A percentile compares a stretch with the other conserved stretches of the same genome.
Conservation (phyloP, 2,113 vertebrate species). For the Orientallactaga bullata region DNA sequence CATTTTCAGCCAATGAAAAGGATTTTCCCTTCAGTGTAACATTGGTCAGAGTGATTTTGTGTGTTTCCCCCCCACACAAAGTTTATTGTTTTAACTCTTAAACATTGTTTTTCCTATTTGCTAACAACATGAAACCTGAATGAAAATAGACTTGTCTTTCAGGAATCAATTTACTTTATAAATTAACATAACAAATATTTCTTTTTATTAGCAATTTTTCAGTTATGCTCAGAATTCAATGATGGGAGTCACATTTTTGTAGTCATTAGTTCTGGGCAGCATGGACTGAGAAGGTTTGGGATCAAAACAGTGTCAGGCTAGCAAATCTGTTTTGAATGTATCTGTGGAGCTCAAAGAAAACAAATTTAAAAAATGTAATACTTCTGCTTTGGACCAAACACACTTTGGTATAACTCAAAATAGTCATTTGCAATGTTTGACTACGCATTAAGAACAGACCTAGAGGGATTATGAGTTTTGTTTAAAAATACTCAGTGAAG, state of each 20-base stretch:
- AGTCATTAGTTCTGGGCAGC: rapidly evolving
- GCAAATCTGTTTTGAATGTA: neutral
- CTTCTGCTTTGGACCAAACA: neutral
- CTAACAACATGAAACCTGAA: neutral
- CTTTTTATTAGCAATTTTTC: neutral
- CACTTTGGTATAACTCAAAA: slow-evolving; percentile 36
- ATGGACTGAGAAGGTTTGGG: neutral
- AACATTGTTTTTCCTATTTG: neutral
- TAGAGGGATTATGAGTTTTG: neutral
- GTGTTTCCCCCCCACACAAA: neutral
- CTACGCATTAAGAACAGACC: slow-evolving; percentile 7
- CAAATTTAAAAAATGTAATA: neutral
- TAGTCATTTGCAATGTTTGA: neutral
- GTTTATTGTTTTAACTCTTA: slow-evolving; percentile 36
- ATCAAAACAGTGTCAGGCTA: neutral
- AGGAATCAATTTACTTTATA: slow-evolving; percentile 17
- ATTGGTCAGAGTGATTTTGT: slow-evolving; percentile 6
- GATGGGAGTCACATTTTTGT: neutral
- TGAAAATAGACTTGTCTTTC: slow-evolving; percentile 11
- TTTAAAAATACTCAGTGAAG: neutral
- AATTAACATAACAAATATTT: neutral
- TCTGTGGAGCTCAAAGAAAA: neutral
- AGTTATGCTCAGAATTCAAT: neutral
- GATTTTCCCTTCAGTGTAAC: slow-evolving; percentile 54
- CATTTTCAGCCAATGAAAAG: slow-evolving; percentile 40